Conservation (phyloP, 2,113 vertebrate species). For the Agelaius tricolor region DNA sequence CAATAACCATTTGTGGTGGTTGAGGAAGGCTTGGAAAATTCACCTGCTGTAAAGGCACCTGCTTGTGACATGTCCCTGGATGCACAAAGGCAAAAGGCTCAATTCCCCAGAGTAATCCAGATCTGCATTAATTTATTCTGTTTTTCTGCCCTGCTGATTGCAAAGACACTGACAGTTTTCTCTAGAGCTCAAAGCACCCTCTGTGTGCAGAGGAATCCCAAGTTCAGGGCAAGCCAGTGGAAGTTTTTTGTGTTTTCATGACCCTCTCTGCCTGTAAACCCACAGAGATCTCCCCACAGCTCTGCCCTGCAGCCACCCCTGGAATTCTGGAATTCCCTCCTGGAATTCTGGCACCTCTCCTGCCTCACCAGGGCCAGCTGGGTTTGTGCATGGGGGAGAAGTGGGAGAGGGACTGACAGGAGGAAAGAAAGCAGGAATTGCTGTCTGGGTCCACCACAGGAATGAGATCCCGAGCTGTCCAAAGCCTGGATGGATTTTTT, state of each 20-base stretch:
- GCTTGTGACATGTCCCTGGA: neutral
- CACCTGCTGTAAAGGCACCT: neutral
- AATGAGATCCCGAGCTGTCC: neutral
- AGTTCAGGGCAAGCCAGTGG: neutral
- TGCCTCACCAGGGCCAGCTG: neutral
- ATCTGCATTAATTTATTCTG: neutral
- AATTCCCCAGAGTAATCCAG: neutral
- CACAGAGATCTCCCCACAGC: neutral
- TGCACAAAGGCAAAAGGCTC: neutral
- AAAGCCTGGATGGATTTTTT: neutral
- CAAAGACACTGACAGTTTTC: neutral
- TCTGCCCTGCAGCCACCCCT: neutral
- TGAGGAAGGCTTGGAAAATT: neutral
- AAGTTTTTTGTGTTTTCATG: neutral
- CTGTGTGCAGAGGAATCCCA: neutral
- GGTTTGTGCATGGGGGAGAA: neutral
- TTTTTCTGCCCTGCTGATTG: neutral
- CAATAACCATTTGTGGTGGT: neutral
- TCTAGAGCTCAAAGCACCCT: neutral
- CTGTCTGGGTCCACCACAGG: neutral
- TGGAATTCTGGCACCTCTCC: neutral
- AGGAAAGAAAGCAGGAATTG: neutral
- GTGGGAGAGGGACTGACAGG: neutral
- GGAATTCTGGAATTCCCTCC: neutral
- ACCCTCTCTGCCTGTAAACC: neutral